A percentile compares a stretch with the other conserved stretches of the same genome.
phyloP scores from a whole-genome alignment of 2,113 vertebrate species.

The Pangasianodon hypophthalmus region DNA sequence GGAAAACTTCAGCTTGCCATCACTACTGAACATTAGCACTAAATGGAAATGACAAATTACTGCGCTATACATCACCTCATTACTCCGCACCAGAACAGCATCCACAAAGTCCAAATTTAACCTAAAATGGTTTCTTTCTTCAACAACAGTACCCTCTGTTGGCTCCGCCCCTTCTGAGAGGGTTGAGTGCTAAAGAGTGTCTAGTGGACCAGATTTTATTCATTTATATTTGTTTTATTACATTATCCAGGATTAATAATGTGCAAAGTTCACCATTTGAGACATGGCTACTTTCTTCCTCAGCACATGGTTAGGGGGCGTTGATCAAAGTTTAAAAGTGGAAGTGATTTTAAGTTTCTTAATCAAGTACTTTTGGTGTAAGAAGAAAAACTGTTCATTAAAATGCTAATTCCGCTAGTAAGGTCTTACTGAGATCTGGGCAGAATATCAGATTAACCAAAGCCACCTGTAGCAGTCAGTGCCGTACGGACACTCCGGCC shows the following conservation, averaged over 20 bases:
- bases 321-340: background rate
- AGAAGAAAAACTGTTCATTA: too few species aligned
- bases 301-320: too few species aligned
- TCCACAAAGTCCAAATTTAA: too few species aligned
- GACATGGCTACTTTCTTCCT: too few species aligned
- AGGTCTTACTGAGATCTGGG: background rate
- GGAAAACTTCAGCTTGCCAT: too few species aligned
- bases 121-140: background rate
- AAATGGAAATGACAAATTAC: too few species aligned
- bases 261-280: too few species aligned
- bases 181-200: background rate
- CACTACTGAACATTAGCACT: too few species aligned
- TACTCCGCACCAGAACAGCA: background rate
- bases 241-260: too few species aligned
- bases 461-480: slow-evolving; percentile 75
- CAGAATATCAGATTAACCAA: background rate
- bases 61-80: too few species aligned
- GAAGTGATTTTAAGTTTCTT: background rate
- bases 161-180: background rate
- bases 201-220: background rate
- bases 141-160: background rate
- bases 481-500: slow-evolving; percentile 74
- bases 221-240: background rate
- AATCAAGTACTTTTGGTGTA: too few species aligned
- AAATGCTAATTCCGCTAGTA: background rate